A percentile compares a stretch with the other conserved stretches of the same genome.
Evolutionary conservation across 2,888 invertebrate genomes (phyloP).

Genomic region (Drosophila melanosoma): DNA sequence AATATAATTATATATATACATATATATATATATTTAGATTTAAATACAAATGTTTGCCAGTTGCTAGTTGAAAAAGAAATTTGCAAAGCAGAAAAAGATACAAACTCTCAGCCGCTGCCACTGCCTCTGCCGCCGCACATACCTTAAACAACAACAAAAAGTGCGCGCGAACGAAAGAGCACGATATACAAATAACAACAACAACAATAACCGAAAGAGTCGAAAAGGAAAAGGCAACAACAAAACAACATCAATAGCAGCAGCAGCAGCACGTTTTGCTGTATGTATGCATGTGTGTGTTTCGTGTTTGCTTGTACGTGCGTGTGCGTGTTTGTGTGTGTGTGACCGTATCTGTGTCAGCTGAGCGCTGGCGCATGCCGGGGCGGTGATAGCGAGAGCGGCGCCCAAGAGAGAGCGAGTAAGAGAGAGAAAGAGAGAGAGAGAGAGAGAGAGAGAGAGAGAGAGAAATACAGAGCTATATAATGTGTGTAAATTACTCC

Average conservation of each 20-base stretch:
- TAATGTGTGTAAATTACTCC: constrained; percentile 8
- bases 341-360: constrained; percentile 62
- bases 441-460: constrained; percentile 6
- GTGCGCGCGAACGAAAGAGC: constrained; percentile 59
- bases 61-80: constrained; percentile 38
- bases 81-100: constrained; percentile 42
- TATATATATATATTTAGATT: not conserved
- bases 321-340: constrained; percentile 24
- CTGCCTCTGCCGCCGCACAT: constrained; percentile 40
- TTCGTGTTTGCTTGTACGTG: constrained; percentile 6
- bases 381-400: constrained; percentile 17
- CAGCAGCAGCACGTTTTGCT: constrained; percentile 54
- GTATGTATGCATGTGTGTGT: constrained; percentile 26
- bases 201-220: constrained; percentile 16
- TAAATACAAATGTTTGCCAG: constrained; percentile 23
- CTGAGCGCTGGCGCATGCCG: constrained; percentile 52
- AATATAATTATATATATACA: not conserved
- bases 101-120: constrained; percentile 23
- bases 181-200: constrained; percentile 30
- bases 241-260: constrained; percentile 47
- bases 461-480: not conserved
- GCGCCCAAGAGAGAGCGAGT: constrained; percentile 4
- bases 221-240: constrained; percentile 38
- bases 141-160: constrained; percentile 50
- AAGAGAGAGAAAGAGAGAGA: constrained; percentile 8